phyloP scores from a whole-genome alignment of 2,888 invertebrate species.

The Brenthis hecate region DNA sequence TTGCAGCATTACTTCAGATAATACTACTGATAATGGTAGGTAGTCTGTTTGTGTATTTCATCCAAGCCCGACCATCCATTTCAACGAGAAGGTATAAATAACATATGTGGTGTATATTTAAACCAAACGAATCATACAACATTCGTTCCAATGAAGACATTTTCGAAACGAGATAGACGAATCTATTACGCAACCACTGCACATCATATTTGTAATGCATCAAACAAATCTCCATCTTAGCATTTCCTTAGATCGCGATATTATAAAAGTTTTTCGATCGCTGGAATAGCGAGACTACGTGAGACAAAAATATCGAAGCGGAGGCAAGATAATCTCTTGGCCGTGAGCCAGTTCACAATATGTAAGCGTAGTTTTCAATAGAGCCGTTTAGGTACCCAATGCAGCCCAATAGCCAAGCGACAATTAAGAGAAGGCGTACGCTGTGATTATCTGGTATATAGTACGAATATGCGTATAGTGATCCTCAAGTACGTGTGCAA shows the following conservation, averaged over 20 bases:
- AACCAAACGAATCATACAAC: no score
- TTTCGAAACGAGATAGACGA: no score
- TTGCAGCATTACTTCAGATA: no score
- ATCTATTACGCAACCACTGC: conserved; percentile 1
- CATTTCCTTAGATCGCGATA: conserved; percentile 56
- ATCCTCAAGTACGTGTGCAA: conserved; percentile 24
- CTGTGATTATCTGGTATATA: conserved; percentile 25
- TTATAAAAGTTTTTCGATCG: conserved; percentile 81
- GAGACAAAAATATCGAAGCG: conserved; percentile 30
- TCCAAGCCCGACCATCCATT: no score
- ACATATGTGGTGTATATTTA: no score
- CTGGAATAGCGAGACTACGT: conserved; percentile 55
- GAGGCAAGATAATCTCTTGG: conserved; percentile 72
- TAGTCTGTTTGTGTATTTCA: no score
- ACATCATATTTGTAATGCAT: conserved; percentile 15
- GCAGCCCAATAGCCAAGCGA: conserved; percentile 36
- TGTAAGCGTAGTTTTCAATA: conserved; percentile 46
- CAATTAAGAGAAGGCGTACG: conserved; percentile 40
- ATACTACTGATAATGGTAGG: no score
- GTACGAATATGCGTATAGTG: conserved; percentile 23
- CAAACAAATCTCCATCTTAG: conserved; percentile 28
- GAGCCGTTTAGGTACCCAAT: conserved; percentile 42
- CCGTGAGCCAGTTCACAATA: conserved; percentile 74
- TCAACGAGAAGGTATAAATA: no score
- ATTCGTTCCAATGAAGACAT: no score